Evolutionary conservation across 2,888 invertebrate genomes (phyloP), one percentile per base, ranked within the genome.

Genomic region (Crocallis elinguaria): DNA sequence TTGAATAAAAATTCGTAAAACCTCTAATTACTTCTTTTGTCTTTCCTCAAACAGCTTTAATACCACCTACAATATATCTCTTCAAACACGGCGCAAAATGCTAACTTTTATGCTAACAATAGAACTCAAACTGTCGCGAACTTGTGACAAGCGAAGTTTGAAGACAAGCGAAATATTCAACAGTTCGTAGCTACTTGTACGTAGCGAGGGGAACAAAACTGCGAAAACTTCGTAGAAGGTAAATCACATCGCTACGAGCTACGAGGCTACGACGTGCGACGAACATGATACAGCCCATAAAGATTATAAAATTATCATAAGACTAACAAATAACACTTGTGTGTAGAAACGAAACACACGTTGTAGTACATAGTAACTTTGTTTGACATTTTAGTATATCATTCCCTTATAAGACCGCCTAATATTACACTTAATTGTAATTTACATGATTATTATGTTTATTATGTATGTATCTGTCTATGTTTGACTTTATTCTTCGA

Each of bases 61-160:
- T 12, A 36, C 11, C 3, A 12, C 25, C 38, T 9, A 0, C 2
- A 9, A 4, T 37, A 6, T 14, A 32, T 32, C 14, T 16, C n/a
- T 2, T 1, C 12, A 13, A 43, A 12, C 33, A 23, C 9, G 12
- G 17, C 35, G 42, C 36, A 25, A 30, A 44, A 38, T 19, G 37
- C 14, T 32, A 38, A 50, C 25, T 46, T 46, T 42, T 32, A 42
- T 42, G 36, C 36, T 36, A 37, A 52, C 41, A 42, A 30, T 52
- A 52, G 48, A 46, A 46, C 52, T 46, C 23, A 14, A 45, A 36
- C 45, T 39, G 52, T 42, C 46, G 19, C 39, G 33, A 52, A 52
- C 36, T 43, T 42, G 44, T 39, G 51, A 43, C 53, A 49, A 37
- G 23, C 37, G 8, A 55, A 51, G 44, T 56, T 59, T 46, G 38